These are phyloP conservation scores for Prenolepis imparis DNA, from an alignment of 2,888 invertebrate genomes.

Conservation along the genomic window DNA sequence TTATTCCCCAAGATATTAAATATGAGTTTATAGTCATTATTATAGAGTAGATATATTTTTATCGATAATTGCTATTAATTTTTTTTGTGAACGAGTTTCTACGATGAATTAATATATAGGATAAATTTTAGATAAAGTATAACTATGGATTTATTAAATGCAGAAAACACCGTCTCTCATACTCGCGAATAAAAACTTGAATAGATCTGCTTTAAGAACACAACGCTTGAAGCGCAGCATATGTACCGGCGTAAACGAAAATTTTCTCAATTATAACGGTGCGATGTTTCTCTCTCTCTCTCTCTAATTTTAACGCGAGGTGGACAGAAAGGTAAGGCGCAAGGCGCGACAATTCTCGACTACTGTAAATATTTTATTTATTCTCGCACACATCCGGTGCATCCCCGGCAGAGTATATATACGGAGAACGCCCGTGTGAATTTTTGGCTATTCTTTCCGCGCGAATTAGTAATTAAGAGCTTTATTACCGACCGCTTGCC, in stretches of 20 bases:
- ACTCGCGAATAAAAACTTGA: background rate
- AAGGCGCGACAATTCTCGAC: constrained; percentile 47
- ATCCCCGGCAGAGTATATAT: background rate
- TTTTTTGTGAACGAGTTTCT: background rate
- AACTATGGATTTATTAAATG: background rate
- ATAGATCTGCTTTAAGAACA: background rate
- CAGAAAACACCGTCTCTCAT: background rate
- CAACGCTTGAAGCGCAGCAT: background rate
- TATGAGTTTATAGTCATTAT: background rate
- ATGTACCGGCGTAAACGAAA: background rate
- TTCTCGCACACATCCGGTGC: background rate
- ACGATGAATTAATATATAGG: background rate
- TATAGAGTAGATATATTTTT: background rate
- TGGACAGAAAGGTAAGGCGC: constrained; percentile 14
- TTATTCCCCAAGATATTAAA: constrained; percentile 20
- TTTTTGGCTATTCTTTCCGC: constrained; percentile 60
- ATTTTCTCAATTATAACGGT: background rate
- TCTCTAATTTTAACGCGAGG: background rate
- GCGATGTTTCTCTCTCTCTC: background rate
- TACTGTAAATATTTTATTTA: constrained; percentile 47
- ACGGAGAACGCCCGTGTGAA: constrained; percentile 3
- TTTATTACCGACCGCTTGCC: constrained; percentile 70
- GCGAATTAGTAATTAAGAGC: constrained; percentile 72
- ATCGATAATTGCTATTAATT: background rate
- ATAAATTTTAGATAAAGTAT: background rate